These are phyloP conservation scores for Crocuta crocuta DNA, from an alignment of 2,113 vertebrate species.

Conservation along the genomic window DNA sequence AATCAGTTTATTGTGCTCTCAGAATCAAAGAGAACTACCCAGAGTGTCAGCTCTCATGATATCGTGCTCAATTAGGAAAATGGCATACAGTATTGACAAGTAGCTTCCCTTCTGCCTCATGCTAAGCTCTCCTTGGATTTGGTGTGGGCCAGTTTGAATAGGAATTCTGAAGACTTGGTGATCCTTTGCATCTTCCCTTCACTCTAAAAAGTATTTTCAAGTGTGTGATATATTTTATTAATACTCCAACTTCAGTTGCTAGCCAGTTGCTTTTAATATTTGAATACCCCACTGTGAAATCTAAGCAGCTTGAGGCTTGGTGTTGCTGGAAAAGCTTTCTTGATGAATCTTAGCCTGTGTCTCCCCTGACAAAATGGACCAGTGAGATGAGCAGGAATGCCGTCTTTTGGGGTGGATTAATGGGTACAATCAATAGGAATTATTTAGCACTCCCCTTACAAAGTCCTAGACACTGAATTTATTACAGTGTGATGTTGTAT, in stretches of 20 bases:
- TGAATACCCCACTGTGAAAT: conserved; percentile 38
- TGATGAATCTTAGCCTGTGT: neutral
- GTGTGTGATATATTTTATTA: conserved; percentile 52
- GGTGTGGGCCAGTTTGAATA: neutral
- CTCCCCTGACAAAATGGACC: conserved; percentile 3
- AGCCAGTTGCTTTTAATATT: conserved; percentile 54
- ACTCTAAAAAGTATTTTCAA: conserved; percentile 38
- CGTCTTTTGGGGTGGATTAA: neutral
- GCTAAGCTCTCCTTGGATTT: neutral
- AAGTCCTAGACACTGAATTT: neutral
- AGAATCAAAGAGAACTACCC: conserved; percentile 65
- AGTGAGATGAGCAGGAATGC: neutral
- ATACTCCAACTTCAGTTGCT: conserved; percentile 23
- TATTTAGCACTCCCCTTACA: neutral
- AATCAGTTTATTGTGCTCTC: conserved; percentile 67
- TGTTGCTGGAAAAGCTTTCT: neutral
- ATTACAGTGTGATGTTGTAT: neutral
- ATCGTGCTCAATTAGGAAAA: conserved; percentile 50
- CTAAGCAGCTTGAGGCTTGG: neutral
- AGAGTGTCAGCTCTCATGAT: conserved; percentile 51
- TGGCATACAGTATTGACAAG: neutral
- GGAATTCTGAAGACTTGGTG: conserved; percentile 19
- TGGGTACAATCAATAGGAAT: neutral
- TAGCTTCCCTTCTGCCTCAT: neutral
- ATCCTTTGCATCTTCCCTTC: neutral